Base-by-base conservation (phyloP, 2,888 invertebrate genomes). In the Nycteola revayana region DNA sequence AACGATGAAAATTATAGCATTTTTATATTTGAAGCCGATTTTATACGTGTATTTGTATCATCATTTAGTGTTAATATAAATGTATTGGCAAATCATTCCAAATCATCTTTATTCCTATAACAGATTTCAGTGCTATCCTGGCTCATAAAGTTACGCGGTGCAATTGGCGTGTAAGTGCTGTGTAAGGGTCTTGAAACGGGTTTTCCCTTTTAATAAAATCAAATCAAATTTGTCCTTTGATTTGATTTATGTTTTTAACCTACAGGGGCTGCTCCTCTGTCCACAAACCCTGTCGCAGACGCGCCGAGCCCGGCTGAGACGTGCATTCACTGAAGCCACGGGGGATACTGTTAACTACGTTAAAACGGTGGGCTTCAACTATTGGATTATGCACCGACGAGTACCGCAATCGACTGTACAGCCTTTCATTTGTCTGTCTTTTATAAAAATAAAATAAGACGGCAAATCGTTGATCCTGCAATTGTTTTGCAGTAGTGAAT, bases 281-380 rank as follows among this genome's bases (percentile, higher is more conserved):
- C 95, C 96, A 75, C 94, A 95, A 90, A 95, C 95, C 83, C 92
- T 96, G 93, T 94, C 95, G 90, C 95, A 95, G 91, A 93, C 93
- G 76, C 94, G 96, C 76, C 93, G 95, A 72, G 93, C 94, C 79
- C 92, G 94, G 75, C 93, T 96, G 87, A 93, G 95, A 86, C 93
- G 96, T 79, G 96, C 96, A 76, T 94, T 95, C 90, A 96, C 96
- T 80, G 95, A 95, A 90, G 95, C 95, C 70, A 95, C 95, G 81
- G 93, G 94, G 82, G 95, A 95, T 90, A 94, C 94, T 73, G 93
- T 95, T 90, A 93, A 92, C 92, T 94, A 94, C 93, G 94, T 94
- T 90, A 94, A 93, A 94, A 94, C 94, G 95, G 95, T 95, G 93
- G 90, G 91, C 79, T 72, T 70, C 66, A 66, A 59, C 48, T 68